phyloP scores from a whole-genome alignment of 2,888 invertebrate species.

The Scaeva pyrastri region DNA sequence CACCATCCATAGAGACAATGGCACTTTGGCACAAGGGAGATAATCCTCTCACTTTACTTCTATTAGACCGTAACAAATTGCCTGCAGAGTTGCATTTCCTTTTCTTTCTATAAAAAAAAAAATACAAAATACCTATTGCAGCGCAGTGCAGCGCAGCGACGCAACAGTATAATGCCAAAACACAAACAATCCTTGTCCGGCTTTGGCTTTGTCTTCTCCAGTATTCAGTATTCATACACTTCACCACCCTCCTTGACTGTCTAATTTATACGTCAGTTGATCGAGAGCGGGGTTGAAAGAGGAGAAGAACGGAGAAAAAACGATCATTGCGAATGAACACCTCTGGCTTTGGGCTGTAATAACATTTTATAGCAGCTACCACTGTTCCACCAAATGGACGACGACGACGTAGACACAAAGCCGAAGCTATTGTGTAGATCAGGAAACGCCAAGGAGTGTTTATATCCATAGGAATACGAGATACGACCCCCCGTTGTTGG shows the following conservation, averaged over 20 bases:
- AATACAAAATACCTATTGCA: neutral
- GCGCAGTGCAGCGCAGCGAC: neutral
- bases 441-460: conserved; percentile 47
- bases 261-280: conserved; percentile 58
- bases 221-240: conserved; percentile 14
- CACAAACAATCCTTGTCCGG: conserved; percentile 59
- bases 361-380: conserved; percentile 75
- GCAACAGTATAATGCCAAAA: conserved; percentile 2
- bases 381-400: conserved; percentile 39
- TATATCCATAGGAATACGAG: neutral
- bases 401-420: conserved; percentile 8
- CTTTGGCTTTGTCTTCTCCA: conserved; percentile 31
- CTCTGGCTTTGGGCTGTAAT: conserved; percentile 73
- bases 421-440: conserved; percentile 52
- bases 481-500: conserved; percentile 22
- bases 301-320: conserved; percentile 14
- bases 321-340: conserved; percentile 68
- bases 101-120: conserved; percentile 15
- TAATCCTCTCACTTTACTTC: conserved; percentile 40
- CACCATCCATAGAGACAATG: conserved; percentile 59
- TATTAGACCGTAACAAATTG: conserved; percentile 68
- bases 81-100: conserved; percentile 63
- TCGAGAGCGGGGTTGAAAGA: conserved; percentile 3
- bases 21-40: conserved; percentile 36
- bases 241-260: conserved; percentile 27